These are phyloP conservation scores for Cantharis rufa DNA, from an alignment of 2,888 invertebrate species.

Conservation along the genomic window DNA sequence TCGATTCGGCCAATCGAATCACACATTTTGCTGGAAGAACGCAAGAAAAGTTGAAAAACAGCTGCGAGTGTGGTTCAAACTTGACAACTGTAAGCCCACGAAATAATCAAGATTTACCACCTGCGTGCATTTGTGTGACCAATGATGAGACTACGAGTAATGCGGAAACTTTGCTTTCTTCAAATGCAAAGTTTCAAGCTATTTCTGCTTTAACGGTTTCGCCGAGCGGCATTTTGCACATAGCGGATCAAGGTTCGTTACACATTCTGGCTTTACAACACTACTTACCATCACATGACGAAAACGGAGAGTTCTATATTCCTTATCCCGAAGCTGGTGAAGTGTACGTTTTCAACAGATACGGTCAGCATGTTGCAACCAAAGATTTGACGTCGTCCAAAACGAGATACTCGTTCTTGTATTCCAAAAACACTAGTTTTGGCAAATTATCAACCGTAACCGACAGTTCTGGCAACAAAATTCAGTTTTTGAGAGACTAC, in stretches of 20 bases:
- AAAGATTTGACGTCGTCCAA: conserved; percentile 94
- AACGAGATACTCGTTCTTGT: conserved; percentile 92
- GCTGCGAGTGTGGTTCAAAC: conserved; percentile 65
- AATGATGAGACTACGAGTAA: conserved; percentile 70
- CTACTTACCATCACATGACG: conserved; percentile 84
- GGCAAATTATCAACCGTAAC: conserved; percentile 92
- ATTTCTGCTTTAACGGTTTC: conserved; percentile 75
- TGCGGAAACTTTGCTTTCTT: conserved; percentile 83
- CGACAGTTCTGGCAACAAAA: conserved; percentile 91
- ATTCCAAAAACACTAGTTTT: conserved; percentile 95
- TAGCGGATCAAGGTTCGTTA: conserved; percentile 91
- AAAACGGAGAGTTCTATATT: conserved; percentile 90
- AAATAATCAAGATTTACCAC: conserved; percentile 46
- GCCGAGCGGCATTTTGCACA: conserved; percentile 93
- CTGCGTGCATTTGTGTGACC: conserved; percentile 49
- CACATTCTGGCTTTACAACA: conserved; percentile 85
- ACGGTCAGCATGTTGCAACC: conserved; percentile 95
- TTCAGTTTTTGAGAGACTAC: conserved; percentile 89
- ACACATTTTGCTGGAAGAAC: conserved; percentile 90
- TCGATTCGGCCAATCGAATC: conserved; percentile 88
- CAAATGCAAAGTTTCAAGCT: conserved; percentile 82
- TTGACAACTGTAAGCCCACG: conserved; percentile 60
- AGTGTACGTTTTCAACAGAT: conserved; percentile 86
- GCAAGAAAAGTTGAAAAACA: conserved; percentile 59
- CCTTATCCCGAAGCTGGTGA: conserved; percentile 93